Conservation (phyloP, 2,113 vertebrate species). For the Parus major region DNA sequence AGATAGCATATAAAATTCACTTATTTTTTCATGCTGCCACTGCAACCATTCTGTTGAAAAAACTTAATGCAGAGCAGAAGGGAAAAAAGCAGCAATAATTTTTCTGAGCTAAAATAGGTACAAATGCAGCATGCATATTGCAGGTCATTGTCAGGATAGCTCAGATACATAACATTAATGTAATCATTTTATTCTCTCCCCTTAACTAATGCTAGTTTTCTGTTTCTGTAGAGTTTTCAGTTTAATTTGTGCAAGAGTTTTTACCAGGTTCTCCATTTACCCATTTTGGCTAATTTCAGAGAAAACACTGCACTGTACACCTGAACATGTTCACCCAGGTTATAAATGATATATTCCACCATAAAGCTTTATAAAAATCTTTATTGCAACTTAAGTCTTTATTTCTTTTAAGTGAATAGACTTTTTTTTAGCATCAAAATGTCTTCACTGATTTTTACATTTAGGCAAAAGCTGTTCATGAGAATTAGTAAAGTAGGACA, state of each 20-base stretch:
- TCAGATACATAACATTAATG: not conserved
- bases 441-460: conserved; percentile 17
- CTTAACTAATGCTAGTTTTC: not conserved
- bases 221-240: not conserved
- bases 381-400: conserved; percentile 49
- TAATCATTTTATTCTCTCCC: not conserved
- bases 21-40: not conserved
- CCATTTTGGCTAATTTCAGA: not conserved
- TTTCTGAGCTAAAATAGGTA: not conserved
- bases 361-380: conserved; percentile 35
- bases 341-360: conserved; percentile 21
- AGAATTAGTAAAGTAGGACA: conserved; percentile 16
- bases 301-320: not conserved
- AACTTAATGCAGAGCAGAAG: not conserved
- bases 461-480: not conserved
- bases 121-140: not conserved
- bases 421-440: not conserved
- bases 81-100: not conserved
- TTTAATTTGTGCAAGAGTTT: not conserved
- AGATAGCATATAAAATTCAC: not conserved
- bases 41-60: not conserved
- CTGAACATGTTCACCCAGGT: not conserved
- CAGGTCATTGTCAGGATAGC: not conserved
- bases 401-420: conserved; percentile 3
- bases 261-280: not conserved